Percentiles rank a stretch among this genome's conserved stretches.
phyloP scores from a whole-genome alignment of 2,888 invertebrate species.

The Dendrolimus pini region DNA sequence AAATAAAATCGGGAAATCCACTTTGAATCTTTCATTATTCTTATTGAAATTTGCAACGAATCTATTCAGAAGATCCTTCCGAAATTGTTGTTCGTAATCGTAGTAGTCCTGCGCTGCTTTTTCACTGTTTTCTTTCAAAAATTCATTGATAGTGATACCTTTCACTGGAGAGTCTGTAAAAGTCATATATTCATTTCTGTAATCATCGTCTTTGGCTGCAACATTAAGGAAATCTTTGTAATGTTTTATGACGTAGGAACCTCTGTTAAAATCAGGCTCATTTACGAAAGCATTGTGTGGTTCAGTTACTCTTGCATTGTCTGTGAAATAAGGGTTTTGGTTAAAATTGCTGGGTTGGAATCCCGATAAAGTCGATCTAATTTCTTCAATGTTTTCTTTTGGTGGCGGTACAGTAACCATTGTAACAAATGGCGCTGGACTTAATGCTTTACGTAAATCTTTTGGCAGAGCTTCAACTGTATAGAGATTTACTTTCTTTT shows the following conservation, averaged over 20 bases:
- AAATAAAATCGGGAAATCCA: slow-evolving; percentile 54
- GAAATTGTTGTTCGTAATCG: slow-evolving; percentile 47
- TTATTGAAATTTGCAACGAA: slow-evolving; percentile 60
- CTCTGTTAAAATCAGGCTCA: slow-evolving; percentile 37
- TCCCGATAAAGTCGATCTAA: slow-evolving; percentile 5
- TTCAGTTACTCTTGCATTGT: slow-evolving; percentile 19
- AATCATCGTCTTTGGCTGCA: slow-evolving; percentile 41
- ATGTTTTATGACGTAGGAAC: slow-evolving; percentile 50
- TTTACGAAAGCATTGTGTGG: slow-evolving; percentile 20
- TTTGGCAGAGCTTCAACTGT: slow-evolving; percentile 18
- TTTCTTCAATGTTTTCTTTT: slow-evolving; percentile 10
- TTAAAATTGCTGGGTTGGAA: slow-evolving; percentile 16
- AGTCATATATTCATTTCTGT: slow-evolving; percentile 28
- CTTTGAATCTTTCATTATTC: slow-evolving; percentile 50
- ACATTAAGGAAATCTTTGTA: slow-evolving; percentile 48
- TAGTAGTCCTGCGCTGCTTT: slow-evolving; percentile 29
- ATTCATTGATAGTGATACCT: slow-evolving; percentile 20
- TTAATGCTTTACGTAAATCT: slow-evolving; percentile 14
- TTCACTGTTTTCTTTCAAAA: slow-evolving; percentile 16
- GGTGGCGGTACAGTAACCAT: slow-evolving; percentile 7
- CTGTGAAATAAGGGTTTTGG: slow-evolving; percentile 28
- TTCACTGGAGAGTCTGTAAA: slow-evolving; percentile 27
- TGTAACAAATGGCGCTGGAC: slow-evolving; percentile 5
- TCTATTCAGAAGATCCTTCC: slow-evolving; percentile 43
- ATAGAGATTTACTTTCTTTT: slow-evolving; percentile 36